Evolutionary conservation across 2,888 invertebrate genomes (phyloP).

Genomic region (Tinea trinotella): DNA sequence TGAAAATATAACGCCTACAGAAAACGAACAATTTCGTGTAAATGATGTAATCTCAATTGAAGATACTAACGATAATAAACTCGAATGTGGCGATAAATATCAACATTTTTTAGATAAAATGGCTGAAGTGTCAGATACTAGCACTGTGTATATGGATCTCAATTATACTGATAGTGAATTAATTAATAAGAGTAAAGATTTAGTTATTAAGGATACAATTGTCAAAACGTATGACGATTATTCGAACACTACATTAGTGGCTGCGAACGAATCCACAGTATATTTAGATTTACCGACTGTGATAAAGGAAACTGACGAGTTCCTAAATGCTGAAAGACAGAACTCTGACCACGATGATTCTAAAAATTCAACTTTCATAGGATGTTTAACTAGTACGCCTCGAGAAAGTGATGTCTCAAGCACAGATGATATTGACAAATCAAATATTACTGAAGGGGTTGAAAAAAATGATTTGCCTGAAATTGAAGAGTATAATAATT

Average conservation of each 20-base stretch:
- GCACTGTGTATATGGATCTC: conserved; percentile 56
- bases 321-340: conserved; percentile 46
- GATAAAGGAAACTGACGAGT: conserved; percentile 40
- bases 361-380: not conserved
- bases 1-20: not conserved
- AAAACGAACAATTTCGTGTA: not conserved
- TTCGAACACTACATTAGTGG: conserved; percentile 28
- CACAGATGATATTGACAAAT: conserved; percentile 20
- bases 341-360: not conserved
- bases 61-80: not conserved
- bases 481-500: not conserved
- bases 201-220: conserved; percentile 32
- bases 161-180: conserved; percentile 40
- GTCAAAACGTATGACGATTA: conserved; percentile 31
- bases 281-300: conserved; percentile 59
- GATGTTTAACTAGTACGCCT: conserved; percentile 44
- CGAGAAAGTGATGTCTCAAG: conserved; percentile 23
- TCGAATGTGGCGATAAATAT: not conserved
- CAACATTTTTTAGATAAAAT: not conserved
- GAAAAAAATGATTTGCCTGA: not conserved
- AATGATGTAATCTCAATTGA: not conserved
- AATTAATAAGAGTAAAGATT: conserved; percentile 31
- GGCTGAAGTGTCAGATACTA: conserved; percentile 28
- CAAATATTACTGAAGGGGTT: conserved; percentile 26
- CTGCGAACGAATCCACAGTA: conserved; percentile 49